Percentiles rank a stretch among this genome's conserved stretches.
Evolutionary conservation across 1,140 invertebrate species (phyloP).

Genomic region (Drosophila ananassae): DNA sequence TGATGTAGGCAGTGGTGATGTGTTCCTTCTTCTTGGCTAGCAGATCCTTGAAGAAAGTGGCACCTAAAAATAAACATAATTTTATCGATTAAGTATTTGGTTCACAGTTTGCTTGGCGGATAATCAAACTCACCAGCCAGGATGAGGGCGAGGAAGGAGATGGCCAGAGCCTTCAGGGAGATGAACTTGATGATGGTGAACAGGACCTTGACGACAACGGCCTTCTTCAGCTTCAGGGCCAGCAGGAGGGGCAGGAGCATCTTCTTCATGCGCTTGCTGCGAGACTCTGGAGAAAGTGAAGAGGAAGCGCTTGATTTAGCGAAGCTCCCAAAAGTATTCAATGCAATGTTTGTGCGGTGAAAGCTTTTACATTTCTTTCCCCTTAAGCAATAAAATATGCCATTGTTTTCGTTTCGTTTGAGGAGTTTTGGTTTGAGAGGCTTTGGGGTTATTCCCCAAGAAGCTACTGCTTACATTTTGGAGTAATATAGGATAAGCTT

Average conservation of each 20-base stretch:
- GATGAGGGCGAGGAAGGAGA: slow-evolving; percentile 87
- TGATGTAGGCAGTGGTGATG: slow-evolving; percentile 84
- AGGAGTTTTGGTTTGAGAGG: neutral
- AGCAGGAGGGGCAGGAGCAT: slow-evolving; percentile 87
- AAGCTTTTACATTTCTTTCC: slow-evolving; percentile 19
- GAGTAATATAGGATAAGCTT: too few relatives aligned
- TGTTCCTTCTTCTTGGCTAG: slow-evolving; percentile 84
- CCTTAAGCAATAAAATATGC: slow-evolving; percentile 47
- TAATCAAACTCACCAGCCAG: slow-evolving; percentile 84
- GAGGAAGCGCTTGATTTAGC: slow-evolving; percentile 20
- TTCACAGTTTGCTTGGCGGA: neutral
- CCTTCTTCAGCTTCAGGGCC: slow-evolving; percentile 87
- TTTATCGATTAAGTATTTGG: slow-evolving; percentile 22
- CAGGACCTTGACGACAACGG: slow-evolving; percentile 87
- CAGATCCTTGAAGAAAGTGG: slow-evolving; percentile 83
- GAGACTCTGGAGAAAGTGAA: slow-evolving; percentile 84
- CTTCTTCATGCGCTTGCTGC: slow-evolving; percentile 87
- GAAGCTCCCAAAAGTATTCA: slow-evolving; percentile 49
- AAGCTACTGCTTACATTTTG: neutral
- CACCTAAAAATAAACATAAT: slow-evolving; percentile 46
- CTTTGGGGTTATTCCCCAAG: neutral
- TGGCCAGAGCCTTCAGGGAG: slow-evolving; percentile 87
- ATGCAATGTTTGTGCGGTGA: neutral
- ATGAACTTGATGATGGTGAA: slow-evolving; percentile 87
- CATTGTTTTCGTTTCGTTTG: slow-evolving; percentile 18